A percentile compares a stretch with the other conserved stretches of the same genome.
These are phyloP conservation scores for zebrafish (Danio rerio) DNA, from an alignment of 2,113 vertebrate genomes.

Conservation along the genomic window GRCz12tu NC_133184.1:18363501-18364000, in stretches of 20 bases:
- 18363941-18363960: too few relatives aligned
- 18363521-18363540: background rate
- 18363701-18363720: conserved; percentile 52
- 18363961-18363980: too few relatives aligned
- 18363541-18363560: background rate
- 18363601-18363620: conserved; percentile 18
- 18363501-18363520: background rate
- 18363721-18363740: conserved; percentile 57
- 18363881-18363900: conserved; percentile 38
- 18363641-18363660: conserved; percentile 60
- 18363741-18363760: conserved; percentile 66
- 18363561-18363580: conserved; percentile 8
- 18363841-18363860: conserved; percentile 61
- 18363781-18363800: conserved; percentile 59
- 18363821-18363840: conserved; percentile 71
- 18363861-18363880: conserved; percentile 55
- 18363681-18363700: conserved; percentile 60
- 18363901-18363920: conserved; percentile 47
- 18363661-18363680: conserved; percentile 65
- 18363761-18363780: conserved; percentile 69
- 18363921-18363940: conserved; percentile 14
- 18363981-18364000: too few relatives aligned
- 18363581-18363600: background rate
- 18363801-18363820: conserved; percentile 60
- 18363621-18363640: conserved; percentile 37